phyloP scores from a whole-genome alignment of 2,113 vertebrate genomes.

The Nothoprocta pentlandii region DNA sequence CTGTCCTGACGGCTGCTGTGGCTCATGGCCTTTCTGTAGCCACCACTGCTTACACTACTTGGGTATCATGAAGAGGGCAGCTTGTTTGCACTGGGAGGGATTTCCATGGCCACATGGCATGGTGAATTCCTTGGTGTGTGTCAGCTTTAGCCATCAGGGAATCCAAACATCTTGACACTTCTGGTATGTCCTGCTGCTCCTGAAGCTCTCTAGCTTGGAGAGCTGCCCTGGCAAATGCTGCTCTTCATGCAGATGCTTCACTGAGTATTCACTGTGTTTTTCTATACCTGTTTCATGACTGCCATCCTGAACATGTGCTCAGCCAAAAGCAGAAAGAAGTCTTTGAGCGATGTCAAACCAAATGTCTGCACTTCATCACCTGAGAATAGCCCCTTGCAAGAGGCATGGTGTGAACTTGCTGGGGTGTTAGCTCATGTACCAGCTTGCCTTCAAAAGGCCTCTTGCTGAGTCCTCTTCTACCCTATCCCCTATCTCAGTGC shows the following conservation, averaged over 20 bases:
- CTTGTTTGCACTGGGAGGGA: background rate
- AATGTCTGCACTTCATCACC: background rate
- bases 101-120: conserved; percentile 19
- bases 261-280: conserved; percentile 15
- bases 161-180: conserved; percentile 12
- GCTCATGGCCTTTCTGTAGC: conserved; percentile 8
- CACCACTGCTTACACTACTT: conserved; percentile 1
- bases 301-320: conserved; percentile 13
- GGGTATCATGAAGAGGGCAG: background rate
- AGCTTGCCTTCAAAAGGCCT: background rate
- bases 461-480: background rate
- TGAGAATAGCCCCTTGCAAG: background rate
- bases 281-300: background rate
- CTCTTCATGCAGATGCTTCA: background rate
- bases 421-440: background rate
- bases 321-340: background rate
- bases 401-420: background rate
- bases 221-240: conserved; percentile 25
- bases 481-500: background rate
- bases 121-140: background rate
- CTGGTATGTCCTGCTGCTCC: conserved; percentile 32
- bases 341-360: background rate
- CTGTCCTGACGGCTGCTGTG: conserved; percentile 48
- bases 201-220: conserved; percentile 45
- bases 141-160: conserved; percentile 29